phyloP scores from a whole-genome alignment of 2,113 vertebrate species.

The Casuarius casuarius region DNA sequence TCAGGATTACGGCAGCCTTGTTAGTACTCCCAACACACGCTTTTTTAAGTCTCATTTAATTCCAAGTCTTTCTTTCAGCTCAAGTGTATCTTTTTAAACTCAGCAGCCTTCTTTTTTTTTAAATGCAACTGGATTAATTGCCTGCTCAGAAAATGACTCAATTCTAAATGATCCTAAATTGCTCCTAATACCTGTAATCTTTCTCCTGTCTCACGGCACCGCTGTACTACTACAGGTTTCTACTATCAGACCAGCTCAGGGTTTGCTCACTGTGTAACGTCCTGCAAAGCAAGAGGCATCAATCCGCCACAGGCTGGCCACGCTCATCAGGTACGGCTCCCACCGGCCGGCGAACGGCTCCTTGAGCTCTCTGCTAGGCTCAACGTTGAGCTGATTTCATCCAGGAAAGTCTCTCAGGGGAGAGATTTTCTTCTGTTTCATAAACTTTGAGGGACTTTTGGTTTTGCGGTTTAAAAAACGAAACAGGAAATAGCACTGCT shows the following conservation, averaged over 20 bases:
- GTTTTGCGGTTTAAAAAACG: not conserved
- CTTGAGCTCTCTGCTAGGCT: not conserved
- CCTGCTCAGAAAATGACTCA: slow-evolving; percentile 56
- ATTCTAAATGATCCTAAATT: slow-evolving; percentile 57
- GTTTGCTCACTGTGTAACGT: not conserved
- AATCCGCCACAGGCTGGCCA: not conserved
- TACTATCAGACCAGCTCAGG: not conserved
- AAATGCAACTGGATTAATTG: slow-evolving; percentile 65
- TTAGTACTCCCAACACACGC: not conserved
- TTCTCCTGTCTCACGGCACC: not conserved
- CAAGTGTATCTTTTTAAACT: not conserved
- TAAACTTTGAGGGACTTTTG: not conserved
- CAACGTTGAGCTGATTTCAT: slow-evolving; percentile 25
- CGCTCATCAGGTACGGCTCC: not conserved
- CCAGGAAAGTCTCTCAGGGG: not conserved
- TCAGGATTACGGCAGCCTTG: not conserved
- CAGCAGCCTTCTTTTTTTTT: not conserved
- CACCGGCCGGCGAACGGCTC: not conserved
- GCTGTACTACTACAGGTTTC: not conserved
- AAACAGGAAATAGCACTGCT: not conserved
- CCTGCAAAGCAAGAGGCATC: not conserved
- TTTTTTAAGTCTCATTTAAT: not conserved
- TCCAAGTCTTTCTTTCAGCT: not conserved
- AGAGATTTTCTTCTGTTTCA: not conserved
- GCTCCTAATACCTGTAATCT: slow-evolving; percentile 54